phyloP scores from a whole-genome alignment of 2,888 invertebrate species.

The Lutraria lutraria region DNA sequence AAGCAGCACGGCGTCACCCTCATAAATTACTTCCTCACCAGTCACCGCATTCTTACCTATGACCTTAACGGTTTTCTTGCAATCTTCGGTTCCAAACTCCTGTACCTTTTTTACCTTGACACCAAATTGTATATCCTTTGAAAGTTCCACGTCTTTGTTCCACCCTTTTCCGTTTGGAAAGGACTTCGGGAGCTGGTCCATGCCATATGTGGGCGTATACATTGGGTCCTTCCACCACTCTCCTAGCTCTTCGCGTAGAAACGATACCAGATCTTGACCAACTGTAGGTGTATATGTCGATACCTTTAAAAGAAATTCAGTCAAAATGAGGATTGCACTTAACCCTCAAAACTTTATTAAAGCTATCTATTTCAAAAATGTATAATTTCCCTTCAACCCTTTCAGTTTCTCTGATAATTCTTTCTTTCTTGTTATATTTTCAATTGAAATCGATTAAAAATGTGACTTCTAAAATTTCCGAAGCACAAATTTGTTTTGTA shows the following conservation, averaged over 20 bases:
- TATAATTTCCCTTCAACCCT: background rate
- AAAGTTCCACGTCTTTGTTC: background rate
- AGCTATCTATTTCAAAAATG: background rate
- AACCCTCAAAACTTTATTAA: background rate
- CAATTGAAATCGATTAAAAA: no score
- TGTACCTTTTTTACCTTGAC: no score
- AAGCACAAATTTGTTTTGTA: no score
- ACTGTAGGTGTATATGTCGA: conserved; percentile 26
- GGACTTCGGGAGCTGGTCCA: conserved; percentile 20
- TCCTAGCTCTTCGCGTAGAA: conserved; percentile 30
- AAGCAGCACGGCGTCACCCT: conserved; percentile 38
- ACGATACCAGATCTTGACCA: background rate
- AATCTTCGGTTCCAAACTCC: no score
- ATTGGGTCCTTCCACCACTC: conserved; percentile 39
- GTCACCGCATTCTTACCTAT: conserved; percentile 42
- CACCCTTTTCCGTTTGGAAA: background rate
- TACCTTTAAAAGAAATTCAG: conserved; percentile 6
- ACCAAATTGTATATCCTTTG: no score
- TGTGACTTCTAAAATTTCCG: no score
- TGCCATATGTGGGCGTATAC: conserved; percentile 30
- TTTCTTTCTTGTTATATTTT: no score
- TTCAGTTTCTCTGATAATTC: background rate
- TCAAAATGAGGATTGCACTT: background rate
- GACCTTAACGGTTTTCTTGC: conserved; percentile 12
- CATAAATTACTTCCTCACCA: conserved; percentile 13